Evolutionary conservation across 2,888 invertebrate species (phyloP).

Genomic region (Oscheius sp.): DNA sequence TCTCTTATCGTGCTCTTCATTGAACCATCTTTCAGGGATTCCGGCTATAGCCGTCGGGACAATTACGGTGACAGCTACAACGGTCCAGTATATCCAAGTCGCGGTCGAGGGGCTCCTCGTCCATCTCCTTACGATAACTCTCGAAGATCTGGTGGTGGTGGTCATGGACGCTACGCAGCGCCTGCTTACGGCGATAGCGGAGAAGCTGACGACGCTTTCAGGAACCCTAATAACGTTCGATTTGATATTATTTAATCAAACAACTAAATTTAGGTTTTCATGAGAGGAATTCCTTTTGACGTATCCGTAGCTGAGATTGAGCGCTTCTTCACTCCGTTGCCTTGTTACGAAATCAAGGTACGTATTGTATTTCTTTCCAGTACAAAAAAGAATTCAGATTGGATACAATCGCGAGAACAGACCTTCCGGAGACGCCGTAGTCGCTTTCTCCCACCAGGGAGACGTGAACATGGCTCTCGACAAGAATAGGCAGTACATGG

Average conservation of each 20-base stretch:
- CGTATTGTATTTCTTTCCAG: slow-evolving; percentile 26
- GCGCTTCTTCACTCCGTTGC: slow-evolving; percentile 65
- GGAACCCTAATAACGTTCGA: slow-evolving; percentile 14
- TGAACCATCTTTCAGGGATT: neutral
- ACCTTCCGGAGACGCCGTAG: slow-evolving; percentile 66
- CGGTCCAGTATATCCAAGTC: slow-evolving; percentile 16
- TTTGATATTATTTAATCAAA: neutral
- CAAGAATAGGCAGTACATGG: slow-evolving; percentile 62
- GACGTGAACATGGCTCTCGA: slow-evolving; percentile 58
- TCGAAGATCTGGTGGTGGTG: slow-evolving; percentile 3
- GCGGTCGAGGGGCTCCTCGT: neutral
- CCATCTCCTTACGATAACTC: slow-evolving; percentile 17
- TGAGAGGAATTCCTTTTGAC: slow-evolving; percentile 69
- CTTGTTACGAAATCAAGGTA: slow-evolving; percentile 56
- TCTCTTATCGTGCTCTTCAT: neutral
- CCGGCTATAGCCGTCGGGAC: slow-evolving; percentile 16
- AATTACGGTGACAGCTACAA: slow-evolving; percentile 13
- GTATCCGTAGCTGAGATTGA: slow-evolving; percentile 56
- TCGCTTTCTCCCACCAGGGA: slow-evolving; percentile 58
- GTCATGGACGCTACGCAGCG: neutral
- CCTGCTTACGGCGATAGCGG: slow-evolving; percentile 3
- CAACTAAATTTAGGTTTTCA: slow-evolving; percentile 50
- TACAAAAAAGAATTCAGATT: slow-evolving; percentile 28
- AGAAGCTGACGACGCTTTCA: slow-evolving; percentile 11
- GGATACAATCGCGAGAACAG: slow-evolving; percentile 59